Percentiles rank a stretch among this genome's conserved stretches.
Evolutionary conservation across 2,797 vertebrate species (phyloP).

Genomic region (Sebastes goodei): DNA sequence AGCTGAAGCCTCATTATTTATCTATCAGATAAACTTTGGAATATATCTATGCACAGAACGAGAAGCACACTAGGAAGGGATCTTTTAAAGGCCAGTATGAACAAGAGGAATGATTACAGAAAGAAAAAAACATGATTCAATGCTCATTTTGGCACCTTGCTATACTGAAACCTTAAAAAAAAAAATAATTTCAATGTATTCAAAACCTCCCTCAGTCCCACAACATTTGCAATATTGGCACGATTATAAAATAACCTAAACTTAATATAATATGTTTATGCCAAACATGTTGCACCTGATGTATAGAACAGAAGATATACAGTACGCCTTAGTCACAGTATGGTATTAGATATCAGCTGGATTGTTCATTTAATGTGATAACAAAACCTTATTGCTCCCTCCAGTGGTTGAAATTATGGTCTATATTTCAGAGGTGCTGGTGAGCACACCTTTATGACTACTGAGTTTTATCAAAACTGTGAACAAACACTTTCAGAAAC

Average conservation of each 20-base stretch:
- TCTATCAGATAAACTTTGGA: background rate
- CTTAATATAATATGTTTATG: background rate
- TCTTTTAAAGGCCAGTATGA: too few relatives aligned
- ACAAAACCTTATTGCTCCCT: constrained; percentile 16
- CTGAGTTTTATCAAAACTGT: background rate
- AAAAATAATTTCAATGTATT: background rate
- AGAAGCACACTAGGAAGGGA: too few relatives aligned
- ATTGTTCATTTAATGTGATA: background rate
- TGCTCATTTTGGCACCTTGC: background rate
- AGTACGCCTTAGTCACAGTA: background rate
- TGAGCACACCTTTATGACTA: background rate
- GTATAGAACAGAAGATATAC: background rate
- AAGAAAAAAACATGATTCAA: background rate
- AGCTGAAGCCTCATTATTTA: background rate
- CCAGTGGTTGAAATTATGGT: constrained; percentile 5
- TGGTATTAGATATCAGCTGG: background rate
- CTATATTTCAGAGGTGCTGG: background rate
- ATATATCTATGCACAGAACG: background rate
- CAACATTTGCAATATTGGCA: background rate
- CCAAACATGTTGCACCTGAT: background rate
- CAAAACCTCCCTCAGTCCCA: background rate
- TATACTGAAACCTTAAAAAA: background rate
- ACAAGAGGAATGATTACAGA: background rate
- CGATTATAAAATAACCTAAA: background rate
- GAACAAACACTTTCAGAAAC: background rate